A percentile compares a stretch with the other conserved stretches of the same genome.
These are phyloP conservation scores for Melanocharis versteri DNA, from an alignment of 2,113 vertebrate species.

Conservation along the genomic window DNA sequence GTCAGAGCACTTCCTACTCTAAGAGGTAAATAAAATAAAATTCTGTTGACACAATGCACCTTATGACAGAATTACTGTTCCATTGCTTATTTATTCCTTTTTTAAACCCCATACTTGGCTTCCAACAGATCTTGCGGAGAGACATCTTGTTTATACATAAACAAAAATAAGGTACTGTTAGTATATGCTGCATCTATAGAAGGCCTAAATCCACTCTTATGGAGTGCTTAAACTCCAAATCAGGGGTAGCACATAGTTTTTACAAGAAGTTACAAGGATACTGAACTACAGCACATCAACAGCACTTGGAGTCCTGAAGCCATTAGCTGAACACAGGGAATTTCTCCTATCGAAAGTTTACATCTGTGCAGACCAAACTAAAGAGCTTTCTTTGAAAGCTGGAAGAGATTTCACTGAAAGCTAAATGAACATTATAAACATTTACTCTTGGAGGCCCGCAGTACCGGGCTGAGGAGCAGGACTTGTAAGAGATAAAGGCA, in stretches of 20 bases:
- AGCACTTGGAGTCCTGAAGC: background rate
- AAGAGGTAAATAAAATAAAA: constrained; percentile 16
- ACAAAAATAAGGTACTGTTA: background rate
- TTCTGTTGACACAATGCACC: constrained; percentile 37
- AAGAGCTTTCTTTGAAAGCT: constrained; percentile 39
- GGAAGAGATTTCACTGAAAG: constrained; percentile 13
- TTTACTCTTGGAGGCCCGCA: background rate
- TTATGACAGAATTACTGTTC: background rate
- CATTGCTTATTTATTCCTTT: constrained; percentile 7
- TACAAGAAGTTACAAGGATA: background rate
- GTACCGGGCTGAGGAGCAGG: background rate
- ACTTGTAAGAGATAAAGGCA: background rate
- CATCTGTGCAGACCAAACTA: background rate
- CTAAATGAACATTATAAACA: constrained; percentile 28
- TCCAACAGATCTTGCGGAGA: background rate
- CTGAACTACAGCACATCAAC: background rate
- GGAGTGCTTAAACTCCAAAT: background rate
- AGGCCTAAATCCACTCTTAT: background rate
- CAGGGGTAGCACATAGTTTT: background rate
- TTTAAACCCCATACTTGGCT: constrained; percentile 29
- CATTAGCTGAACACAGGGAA: background rate
- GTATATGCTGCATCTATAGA: background rate
- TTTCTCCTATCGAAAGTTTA: background rate
- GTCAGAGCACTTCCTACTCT: background rate
- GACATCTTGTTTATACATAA: background rate